Conservation (phyloP, 2,113 vertebrate genomes). For the Hippocampus barbouri region DNA sequence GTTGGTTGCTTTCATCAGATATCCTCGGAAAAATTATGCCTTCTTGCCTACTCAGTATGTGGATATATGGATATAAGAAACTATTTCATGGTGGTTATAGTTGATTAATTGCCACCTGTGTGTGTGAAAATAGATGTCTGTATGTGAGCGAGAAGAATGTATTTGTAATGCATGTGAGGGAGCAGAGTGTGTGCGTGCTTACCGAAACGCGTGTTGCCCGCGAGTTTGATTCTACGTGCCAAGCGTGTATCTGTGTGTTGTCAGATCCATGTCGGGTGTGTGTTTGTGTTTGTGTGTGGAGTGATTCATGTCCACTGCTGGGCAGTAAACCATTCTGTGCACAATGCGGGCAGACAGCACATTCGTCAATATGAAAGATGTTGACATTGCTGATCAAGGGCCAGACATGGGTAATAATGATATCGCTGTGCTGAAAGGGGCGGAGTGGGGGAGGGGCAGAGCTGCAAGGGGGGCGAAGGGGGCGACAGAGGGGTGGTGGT, state of each 20-base stretch:
- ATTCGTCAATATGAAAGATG: conserved; percentile 99
- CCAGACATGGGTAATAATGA: conserved; percentile 95
- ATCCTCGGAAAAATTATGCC: conserved; percentile 83
- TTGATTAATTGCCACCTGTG: conserved; percentile 58
- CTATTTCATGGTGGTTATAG: conserved; percentile 53
- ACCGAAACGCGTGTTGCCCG: conserved; percentile 27
- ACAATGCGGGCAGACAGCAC: conserved; percentile 98
- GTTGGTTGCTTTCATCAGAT: conserved; percentile 82
- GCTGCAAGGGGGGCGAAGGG: conserved; percentile 53
- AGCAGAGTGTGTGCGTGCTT: conserved; percentile 8
- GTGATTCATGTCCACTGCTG: conserved; percentile 99
- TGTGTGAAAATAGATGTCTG: conserved; percentile 47
- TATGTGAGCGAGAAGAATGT: conserved; percentile 40
- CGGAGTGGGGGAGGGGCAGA: conserved; percentile 73
- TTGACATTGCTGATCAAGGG: conserved; percentile 97
- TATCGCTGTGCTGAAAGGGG: conserved; percentile 81
- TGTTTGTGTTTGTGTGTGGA: conserved; percentile 76
- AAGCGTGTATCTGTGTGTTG: conserved; percentile 78
- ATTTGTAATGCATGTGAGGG: conserved; percentile 35
- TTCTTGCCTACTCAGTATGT: conserved; percentile 78
- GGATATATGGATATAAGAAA: conserved; percentile 22
- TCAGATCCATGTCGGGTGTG: conserved; percentile 73
- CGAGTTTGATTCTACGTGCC: conserved; percentile 23
- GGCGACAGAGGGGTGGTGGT: conserved; percentile 56
- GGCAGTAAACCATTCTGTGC: conserved; percentile 98